phyloP scores from a whole-genome alignment of 1,140 invertebrate genomes.

The Myzus persicae region DNA sequence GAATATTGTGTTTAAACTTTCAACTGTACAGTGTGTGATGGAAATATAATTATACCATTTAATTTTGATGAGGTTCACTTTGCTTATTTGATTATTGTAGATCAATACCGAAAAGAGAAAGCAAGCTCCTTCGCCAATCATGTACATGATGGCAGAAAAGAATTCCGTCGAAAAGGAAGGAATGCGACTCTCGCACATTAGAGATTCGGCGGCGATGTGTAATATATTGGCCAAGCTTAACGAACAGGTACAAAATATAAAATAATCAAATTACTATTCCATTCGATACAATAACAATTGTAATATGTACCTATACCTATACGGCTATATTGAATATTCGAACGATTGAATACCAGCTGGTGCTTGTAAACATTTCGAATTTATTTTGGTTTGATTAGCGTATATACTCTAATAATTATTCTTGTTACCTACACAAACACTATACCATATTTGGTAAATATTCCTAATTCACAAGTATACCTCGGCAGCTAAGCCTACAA shows the following conservation, averaged over 20 bases:
- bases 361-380: not conserved
- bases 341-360: too few species aligned
- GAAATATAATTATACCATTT: not conserved
- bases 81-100: conserved; percentile 52
- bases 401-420: not conserved
- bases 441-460: not conserved
- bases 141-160: conserved; percentile 84
- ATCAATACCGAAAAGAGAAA: conserved; percentile 61
- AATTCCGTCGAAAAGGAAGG: conserved; percentile 84
- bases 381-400: conserved; percentile 20
- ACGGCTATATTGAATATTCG: too few species aligned
- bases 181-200: conserved; percentile 85
- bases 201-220: conserved; percentile 89
- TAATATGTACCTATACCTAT: too few species aligned
- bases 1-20: conserved; percentile 4
- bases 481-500: too few species aligned
- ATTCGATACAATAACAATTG: not conserved
- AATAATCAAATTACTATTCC: not conserved
- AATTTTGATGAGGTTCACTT: not conserved
- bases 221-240: conserved; percentile 90
- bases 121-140: conserved; percentile 70
- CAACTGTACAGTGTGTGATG: not conserved
- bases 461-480: too few species aligned
- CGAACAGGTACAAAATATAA: conserved; percentile 66
- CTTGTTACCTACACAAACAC: not conserved